Evolutionary conservation across 2,113 vertebrate genomes (phyloP).

Genomic region (Clarias macrocephalus): DNA sequence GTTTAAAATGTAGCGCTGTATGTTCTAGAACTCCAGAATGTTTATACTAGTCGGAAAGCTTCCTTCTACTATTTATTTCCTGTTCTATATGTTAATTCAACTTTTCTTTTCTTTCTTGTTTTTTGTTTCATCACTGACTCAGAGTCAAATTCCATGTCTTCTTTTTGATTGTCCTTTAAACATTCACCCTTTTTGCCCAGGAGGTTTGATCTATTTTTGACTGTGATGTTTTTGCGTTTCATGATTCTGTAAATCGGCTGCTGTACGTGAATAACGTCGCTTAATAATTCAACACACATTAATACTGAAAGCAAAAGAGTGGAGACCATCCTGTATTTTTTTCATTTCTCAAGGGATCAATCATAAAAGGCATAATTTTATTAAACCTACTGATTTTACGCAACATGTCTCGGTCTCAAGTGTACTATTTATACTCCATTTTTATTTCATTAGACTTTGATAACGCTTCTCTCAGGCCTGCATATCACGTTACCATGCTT

Average conservation of each 20-base stretch:
- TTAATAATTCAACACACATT: not conserved
- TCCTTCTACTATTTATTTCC: too few relatives aligned
- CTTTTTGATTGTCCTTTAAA: not conserved
- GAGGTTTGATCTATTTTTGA: not conserved
- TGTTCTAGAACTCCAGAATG: too few relatives aligned
- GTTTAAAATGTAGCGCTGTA: too few relatives aligned
- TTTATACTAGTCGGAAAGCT: too few relatives aligned
- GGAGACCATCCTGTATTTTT: not conserved
- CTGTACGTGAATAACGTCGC: not conserved
- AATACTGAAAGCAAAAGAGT: not conserved
- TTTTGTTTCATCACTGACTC: too few relatives aligned
- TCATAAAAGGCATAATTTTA: not conserved
- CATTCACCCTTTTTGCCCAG: not conserved
- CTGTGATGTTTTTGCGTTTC: not conserved
- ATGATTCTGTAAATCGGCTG: not conserved
- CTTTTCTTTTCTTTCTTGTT: too few relatives aligned
- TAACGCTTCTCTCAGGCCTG: constrained; percentile 39
- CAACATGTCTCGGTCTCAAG: not conserved
- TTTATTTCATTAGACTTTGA: constrained; percentile 27
- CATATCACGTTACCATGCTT: constrained; percentile 42
- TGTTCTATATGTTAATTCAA: too few relatives aligned
- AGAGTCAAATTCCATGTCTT: not conserved
- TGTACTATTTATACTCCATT: not conserved
- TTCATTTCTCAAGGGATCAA: not conserved
- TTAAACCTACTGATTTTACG: not conserved